phyloP scores from a whole-genome alignment of 2,113 vertebrate species.

The Corapipo altera region DNA sequence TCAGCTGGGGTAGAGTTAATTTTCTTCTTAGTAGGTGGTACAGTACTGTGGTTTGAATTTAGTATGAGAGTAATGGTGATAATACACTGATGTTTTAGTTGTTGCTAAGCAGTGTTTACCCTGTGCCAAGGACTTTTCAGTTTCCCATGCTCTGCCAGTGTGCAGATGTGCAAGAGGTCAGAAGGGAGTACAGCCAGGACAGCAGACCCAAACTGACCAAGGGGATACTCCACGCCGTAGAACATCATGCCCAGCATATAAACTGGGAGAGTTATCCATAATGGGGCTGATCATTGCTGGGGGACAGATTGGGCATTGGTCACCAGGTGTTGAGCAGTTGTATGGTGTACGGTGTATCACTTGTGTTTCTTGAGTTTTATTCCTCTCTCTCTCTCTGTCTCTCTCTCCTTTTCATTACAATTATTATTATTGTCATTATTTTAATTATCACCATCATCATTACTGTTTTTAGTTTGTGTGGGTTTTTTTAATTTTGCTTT shows the following conservation, averaged over 20 bases:
- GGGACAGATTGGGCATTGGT: rapidly evolving
- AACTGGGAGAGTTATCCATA: background rate
- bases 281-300: background rate
- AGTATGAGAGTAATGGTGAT: background rate
- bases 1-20: background rate
- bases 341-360: background rate
- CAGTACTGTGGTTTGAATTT: background rate
- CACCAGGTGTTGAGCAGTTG: background rate
- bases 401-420: background rate
- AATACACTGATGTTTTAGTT: background rate
- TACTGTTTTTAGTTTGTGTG: rapidly evolving
- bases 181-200: background rate
- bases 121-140: background rate
- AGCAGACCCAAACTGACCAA: background rate
- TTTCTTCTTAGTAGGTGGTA: background rate
- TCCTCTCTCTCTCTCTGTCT: background rate
- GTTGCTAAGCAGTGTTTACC: background rate
- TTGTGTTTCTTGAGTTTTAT: background rate
- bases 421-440: background rate
- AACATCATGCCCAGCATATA: no score
- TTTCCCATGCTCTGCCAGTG: background rate
- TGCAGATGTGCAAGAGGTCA: background rate
- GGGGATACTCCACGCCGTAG: background rate
- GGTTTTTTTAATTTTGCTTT: background rate
- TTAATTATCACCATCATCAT: background rate